Base-by-base conservation (phyloP, 1,140 invertebrate species). In the Drosophila carrolli region DNA sequence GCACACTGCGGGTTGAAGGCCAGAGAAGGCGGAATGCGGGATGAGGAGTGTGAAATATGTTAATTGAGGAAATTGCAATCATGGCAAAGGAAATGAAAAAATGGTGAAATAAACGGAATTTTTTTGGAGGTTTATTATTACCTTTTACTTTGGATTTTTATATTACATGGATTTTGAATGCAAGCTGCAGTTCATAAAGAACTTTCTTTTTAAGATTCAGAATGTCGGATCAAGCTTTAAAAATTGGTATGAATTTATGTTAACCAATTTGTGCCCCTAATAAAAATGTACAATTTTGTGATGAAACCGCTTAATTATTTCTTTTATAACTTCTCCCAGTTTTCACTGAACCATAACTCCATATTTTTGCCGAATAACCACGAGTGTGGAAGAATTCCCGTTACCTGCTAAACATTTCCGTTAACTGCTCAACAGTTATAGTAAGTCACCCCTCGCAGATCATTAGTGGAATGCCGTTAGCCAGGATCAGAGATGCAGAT, bases 401-500 rank as follows among this genome's bases (percentile, higher is more conserved):
- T 48, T 37, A 35, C 13, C 11, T 14, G 66, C 29, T 58, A 47
- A 29, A 44, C 43, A 16, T 62, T 65, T 66, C 65, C 65, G 67
- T 50, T 38, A 37, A 19, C 44, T 50, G 67, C 8, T 7, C 37
- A 47, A 47, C 29, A 38, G 41, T n/a, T 40, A 32, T 8, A 51
- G 13, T 11, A 41, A 19, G 27, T 47, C 38, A 27, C 44, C 54
- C 51, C 54, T 48, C 16, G 23, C 44, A 13, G 50, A 61, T 55
- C 61, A 83, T 71, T 71, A 68, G 48, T 60, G 62, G 13, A 65
- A 44, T 73, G 57, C 84, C 83, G 83, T 89, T 88, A 70, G 61
- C 44, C 63, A 79, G 73, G 84, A 88, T 84, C 73, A 63, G 40
- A 43, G 63, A 80, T 76, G 38, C 53, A 65, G 50, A 60, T 41